Evolutionary conservation across 2,113 vertebrate genomes (phyloP).

Genomic region (Gila orcuttii): DNA sequence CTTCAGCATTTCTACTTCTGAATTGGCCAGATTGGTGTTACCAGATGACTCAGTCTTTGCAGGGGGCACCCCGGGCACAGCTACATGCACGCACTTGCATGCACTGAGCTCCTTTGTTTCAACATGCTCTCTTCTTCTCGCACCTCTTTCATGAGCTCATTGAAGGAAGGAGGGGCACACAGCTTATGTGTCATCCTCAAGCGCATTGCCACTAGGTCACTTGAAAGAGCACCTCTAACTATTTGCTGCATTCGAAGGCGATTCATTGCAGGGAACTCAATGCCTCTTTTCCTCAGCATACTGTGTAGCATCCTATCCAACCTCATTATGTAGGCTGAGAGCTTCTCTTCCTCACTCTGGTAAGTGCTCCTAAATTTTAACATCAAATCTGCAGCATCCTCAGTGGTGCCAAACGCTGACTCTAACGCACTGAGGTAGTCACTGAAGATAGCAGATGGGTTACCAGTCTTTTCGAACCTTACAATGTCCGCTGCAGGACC

Average conservation of each 20-base stretch:
- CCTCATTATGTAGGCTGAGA: constrained; percentile 17
- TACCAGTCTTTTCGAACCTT: constrained; percentile 24
- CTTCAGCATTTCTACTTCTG: constrained; percentile 18
- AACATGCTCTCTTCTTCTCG: background rate
- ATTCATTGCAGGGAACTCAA: background rate
- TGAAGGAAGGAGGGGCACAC: background rate
- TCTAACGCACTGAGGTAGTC: constrained; percentile 45
- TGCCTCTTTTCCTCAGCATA: constrained; percentile 21
- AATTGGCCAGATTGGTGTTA: background rate
- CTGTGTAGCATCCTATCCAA: background rate
- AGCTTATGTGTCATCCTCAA: constrained; percentile 20
- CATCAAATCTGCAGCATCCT: constrained; percentile 37
- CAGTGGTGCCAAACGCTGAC: constrained; percentile 44
- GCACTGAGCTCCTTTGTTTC: background rate
- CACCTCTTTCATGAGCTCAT: background rate
- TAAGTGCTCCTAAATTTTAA: constrained; percentile 8
- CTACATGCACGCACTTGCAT: background rate
- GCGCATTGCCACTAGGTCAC: background rate
- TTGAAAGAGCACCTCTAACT: background rate
- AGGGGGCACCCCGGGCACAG: background rate
- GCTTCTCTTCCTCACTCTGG: constrained; percentile 19
- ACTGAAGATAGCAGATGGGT: constrained; percentile 27
- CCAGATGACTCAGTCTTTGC: background rate
- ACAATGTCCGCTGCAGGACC: constrained; percentile 52
- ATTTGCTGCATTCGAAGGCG: constrained; percentile 10